Base-by-base conservation (phyloP, 2,113 vertebrate genomes). In the Oreochromis niloticus region DNA sequence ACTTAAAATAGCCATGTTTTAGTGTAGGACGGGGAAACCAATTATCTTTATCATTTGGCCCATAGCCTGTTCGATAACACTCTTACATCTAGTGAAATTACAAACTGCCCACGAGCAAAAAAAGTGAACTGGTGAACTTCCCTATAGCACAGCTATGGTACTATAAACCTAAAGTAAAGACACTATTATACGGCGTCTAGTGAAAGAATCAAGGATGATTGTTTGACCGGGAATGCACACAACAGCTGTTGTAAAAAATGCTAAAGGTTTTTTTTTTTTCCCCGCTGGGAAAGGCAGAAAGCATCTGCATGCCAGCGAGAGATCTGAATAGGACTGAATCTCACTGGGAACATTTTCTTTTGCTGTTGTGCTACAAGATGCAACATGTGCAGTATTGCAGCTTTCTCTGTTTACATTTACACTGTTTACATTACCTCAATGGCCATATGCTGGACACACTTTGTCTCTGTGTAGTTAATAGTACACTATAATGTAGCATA, bases 31-130 rank as follows among this genome's bases (percentile, higher is more conserved):
- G 50, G 73, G 86, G 88, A 85, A 94, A 91, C 87, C 92, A 95
- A 94, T 95, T 95, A 93, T 94, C 88, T 94, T 91, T 89, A 95
- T 94, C 89, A 91, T 93, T 91, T 94, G 93, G 90, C 94, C 93
- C 87, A 84, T 90, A 92, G 91, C 91, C 91, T 86, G 78, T 92
- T 95, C 79, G 41, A 94, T 92, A 95, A 88, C 87, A 87, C 92
- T 91, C 91, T 85, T 81, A 91, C 91, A 90, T 92, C 85, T 82
- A 92, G 91, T 78, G 91, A 93, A 93, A 94, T 93, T 88, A 90
- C 88, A 46, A 86, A 80, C 85, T 83, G 32, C 90, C 88, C 91
- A 95, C 90, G 4, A 95, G 92, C 84, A n/a, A 48, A 66, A 59
- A 61, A 50, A 86, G 73, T 89, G 85, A 80, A 85, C 81, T 80